These are phyloP conservation scores for Channallabes apus DNA, from an alignment of 2,797 vertebrate species.

Conservation along the genomic window DNA sequence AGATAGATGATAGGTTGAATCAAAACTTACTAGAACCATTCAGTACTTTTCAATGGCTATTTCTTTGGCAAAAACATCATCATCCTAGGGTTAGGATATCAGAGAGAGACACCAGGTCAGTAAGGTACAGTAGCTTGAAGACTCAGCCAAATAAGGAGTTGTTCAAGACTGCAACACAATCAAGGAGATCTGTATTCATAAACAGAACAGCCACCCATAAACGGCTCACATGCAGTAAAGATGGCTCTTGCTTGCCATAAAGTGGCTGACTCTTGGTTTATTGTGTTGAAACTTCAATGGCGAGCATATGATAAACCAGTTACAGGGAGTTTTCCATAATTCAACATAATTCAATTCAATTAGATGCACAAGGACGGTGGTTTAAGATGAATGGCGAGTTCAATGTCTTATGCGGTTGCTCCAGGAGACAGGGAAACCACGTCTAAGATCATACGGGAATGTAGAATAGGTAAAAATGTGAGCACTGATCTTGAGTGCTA, in stretches of 20 bases:
- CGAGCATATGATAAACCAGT: conserved; percentile 5
- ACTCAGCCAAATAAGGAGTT: conserved; percentile 51
- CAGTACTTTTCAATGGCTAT: not conserved
- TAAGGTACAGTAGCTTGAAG: conserved; percentile 3
- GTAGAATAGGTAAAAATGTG: conserved; percentile 15
- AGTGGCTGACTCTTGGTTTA: not conserved
- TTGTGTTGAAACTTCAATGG: conserved; percentile 24
- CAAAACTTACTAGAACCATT: not conserved
- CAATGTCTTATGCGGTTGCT: not conserved
- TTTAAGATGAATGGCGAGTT: not conserved
- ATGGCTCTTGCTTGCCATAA: not conserved
- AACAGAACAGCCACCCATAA: conserved; percentile 41
- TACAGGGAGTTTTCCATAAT: not conserved
- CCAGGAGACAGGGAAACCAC: not conserved
- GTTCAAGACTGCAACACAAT: conserved; percentile 45
- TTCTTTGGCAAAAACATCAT: not conserved
- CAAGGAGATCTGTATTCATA: conserved; percentile 25
- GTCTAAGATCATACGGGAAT: conserved; percentile 5
- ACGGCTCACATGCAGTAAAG: not conserved
- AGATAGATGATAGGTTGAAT: not conserved
- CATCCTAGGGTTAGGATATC: too few relatives aligned
- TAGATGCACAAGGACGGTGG: not conserved
- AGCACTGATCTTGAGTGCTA: not conserved
- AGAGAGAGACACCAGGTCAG: not conserved
- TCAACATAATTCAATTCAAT: conserved; percentile 17